These are phyloP conservation scores for Cottoperca gobio DNA, from an alignment of 2,797 vertebrate genomes.

Conservation along the genomic window DNA sequence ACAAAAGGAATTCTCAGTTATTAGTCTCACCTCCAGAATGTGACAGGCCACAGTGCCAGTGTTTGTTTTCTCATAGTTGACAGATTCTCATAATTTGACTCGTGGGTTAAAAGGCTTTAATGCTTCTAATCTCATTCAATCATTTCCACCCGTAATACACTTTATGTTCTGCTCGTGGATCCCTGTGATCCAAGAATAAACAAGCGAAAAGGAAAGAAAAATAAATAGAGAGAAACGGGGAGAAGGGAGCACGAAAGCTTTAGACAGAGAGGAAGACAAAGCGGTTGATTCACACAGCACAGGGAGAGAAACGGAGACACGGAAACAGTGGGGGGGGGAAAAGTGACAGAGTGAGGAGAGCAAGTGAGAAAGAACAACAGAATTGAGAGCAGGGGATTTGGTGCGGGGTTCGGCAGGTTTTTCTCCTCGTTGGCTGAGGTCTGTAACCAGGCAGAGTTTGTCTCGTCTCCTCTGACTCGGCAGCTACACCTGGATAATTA, in stretches of 20 bases:
- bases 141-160: slow-evolving; percentile 46
- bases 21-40: slow-evolving; percentile 59
- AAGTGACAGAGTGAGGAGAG: not conserved
- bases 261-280: slow-evolving; percentile 35
- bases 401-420: slow-evolving; percentile 59
- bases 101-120: slow-evolving; percentile 51
- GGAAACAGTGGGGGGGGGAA: not conserved
- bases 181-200: slow-evolving; percentile 26
- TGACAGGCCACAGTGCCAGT: slow-evolving; percentile 27
- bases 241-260: slow-evolving; percentile 1
- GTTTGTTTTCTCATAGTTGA: slow-evolving; percentile 59
- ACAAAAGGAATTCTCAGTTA: slow-evolving; percentile 39
- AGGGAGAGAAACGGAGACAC: not conserved
- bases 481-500: slow-evolving; percentile 80
- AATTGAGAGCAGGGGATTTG: slow-evolving; percentile 43
- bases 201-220: slow-evolving; percentile 32
- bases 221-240: slow-evolving; percentile 29
- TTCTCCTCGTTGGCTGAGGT: slow-evolving; percentile 59
- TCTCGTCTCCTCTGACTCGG: slow-evolving; percentile 68
- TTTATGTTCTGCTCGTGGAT: slow-evolving; percentile 21
- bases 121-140: slow-evolving; percentile 54
- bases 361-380: slow-evolving; percentile 9
- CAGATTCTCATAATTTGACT: slow-evolving; percentile 57
- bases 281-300: slow-evolving; percentile 27
- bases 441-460: slow-evolving; percentile 75